Percentiles rank a stretch among this genome's conserved stretches.
phyloP scores from a whole-genome alignment of 23 tunicate species.

The Halocynthia aurantium region DNA sequence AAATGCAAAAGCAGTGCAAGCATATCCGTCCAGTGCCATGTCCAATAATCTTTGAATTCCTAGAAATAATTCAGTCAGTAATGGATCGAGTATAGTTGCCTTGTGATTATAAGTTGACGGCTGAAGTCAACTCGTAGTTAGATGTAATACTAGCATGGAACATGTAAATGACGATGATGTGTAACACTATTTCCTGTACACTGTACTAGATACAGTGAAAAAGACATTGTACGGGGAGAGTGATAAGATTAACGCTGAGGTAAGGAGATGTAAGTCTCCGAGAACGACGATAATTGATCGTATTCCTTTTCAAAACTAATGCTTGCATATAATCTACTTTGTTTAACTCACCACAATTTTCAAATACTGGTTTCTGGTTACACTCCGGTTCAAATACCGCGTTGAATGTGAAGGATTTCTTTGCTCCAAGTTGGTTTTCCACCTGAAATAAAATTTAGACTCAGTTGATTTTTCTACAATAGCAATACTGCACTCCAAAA shows the following conservation, averaged over 20 bases:
- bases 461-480: background rate
- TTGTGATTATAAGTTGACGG: too few species aligned
- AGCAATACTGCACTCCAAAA: too few species aligned
- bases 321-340: background rate
- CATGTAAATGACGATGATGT: background rate
- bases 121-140: too few species aligned
- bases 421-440: conserved; percentile 43
- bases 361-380: conserved; percentile 48
- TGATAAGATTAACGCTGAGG: too few species aligned
- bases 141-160: too few species aligned
- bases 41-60: conserved; percentile 57
- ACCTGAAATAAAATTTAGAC: conserved; percentile 3
- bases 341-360: conserved; percentile 51
- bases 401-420: conserved; percentile 60
- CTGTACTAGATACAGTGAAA: too few species aligned
- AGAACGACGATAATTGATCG: too few species aligned
- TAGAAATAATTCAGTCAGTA: background rate
- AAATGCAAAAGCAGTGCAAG: conserved; percentile 88
- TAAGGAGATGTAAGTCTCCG: too few species aligned
- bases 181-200: too few species aligned
- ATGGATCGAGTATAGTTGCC: too few species aligned
- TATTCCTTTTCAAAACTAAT: background rate
- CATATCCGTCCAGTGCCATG: conserved; percentile 78
- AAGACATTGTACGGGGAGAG: too few species aligned
- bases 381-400: conserved; percentile 76